Evolutionary conservation across 1,140 invertebrate species (phyloP), one percentile per base, ranked within the genome.

Genomic region (Drosophila miranda): DNA sequence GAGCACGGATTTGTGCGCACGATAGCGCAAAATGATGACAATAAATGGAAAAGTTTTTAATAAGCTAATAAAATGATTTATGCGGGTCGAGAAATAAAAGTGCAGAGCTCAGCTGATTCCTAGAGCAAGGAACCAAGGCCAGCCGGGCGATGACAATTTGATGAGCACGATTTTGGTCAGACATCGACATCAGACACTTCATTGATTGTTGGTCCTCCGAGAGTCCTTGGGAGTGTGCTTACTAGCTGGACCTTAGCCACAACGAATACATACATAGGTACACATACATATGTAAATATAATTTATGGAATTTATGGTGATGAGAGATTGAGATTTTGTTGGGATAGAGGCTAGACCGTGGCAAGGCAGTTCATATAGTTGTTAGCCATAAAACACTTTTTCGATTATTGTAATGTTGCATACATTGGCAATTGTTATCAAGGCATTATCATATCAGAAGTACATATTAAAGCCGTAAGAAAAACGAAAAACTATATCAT

Each of bases 31-130:
- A 90, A 90, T 87, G 80, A 90, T 87, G 88, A 90, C 88, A 90
- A 89, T 90, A 88, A 90, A 89, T 90, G 88, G 78, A 90, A 90
- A 90, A 90, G 78, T 90, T 90, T 90, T 90, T 90, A 88, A 86
- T 90, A 90, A 89, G 83, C 83, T 82, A 84, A 82, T 90, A 89
- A 88, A 90, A 86, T 90, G 88, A 90, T 90, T 90, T 90, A 90
- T 90, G 62, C 73, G 59, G 74, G 79, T 78, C 63, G 70, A 80
- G 49, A 49, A 64, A 19, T 58, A 63, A 72, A 68, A 44, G 57
- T 56, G 52, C 44, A 49, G 26, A 42, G 54, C 52, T 61, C 60
- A 64, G 60, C 75, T 54, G 52, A 54, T 54, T 38, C 34, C 34
- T 13, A 5, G 11, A 46, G 60, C 28, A 6, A 26, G 23, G 23